Evolutionary conservation across 2,888 invertebrate genomes (phyloP).

Genomic region (Dioctria rufipes): DNA sequence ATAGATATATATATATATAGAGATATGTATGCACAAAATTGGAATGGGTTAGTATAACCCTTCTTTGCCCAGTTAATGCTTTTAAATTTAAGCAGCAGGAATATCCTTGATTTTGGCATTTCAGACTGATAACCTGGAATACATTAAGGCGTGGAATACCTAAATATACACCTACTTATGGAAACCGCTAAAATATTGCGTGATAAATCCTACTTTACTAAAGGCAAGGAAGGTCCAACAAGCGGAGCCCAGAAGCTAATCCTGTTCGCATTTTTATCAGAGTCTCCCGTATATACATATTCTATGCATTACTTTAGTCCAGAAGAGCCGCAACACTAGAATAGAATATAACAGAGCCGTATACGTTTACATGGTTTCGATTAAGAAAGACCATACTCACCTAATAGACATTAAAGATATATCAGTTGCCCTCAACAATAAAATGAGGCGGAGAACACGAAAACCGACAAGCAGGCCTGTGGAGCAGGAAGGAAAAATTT

Average conservation of each 20-base stretch:
- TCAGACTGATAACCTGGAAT: conserved; percentile 51
- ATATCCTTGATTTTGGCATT: conserved; percentile 39
- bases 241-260: conserved; percentile 20
- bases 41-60: conserved; percentile 48
- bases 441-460: conserved; percentile 39
- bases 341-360: neutral
- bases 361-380: conserved; percentile 29
- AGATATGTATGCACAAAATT: neutral
- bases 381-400: conserved; percentile 44
- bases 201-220: conserved; percentile 46
- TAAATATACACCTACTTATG: neutral
- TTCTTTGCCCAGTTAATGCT: conserved; percentile 52
- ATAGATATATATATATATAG: too few species aligned
- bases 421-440: conserved; percentile 50
- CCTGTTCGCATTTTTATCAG: conserved; percentile 36
- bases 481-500: conserved; percentile 47
- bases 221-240: conserved; percentile 32
- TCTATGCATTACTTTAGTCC: conserved; percentile 4
- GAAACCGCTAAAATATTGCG: conserved; percentile 45
- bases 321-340: neutral
- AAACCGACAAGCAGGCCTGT: conserved; percentile 31
- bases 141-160: conserved; percentile 5
- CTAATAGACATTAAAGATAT: conserved; percentile 55
- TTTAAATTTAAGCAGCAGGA: conserved; percentile 45
- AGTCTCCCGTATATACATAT: neutral